Percentiles rank a stretch among this genome's conserved stretches.
These are phyloP conservation scores for Lepidurus apus DNA, from an alignment of 1,140 invertebrate genomes.

Conservation along the genomic window DNA sequence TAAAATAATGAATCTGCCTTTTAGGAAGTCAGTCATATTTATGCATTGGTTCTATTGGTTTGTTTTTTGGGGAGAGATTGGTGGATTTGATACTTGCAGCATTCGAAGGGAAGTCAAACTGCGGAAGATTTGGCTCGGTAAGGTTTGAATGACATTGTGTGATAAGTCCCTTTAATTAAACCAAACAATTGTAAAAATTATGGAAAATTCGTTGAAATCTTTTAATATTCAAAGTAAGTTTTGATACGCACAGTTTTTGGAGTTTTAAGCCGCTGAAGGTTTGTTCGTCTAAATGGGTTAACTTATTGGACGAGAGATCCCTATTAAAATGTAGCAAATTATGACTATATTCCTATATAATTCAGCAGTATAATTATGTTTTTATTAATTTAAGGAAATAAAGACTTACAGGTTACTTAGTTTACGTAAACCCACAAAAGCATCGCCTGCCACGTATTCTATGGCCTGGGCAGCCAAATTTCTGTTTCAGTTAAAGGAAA, in stretches of 20 bases:
- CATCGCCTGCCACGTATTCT: conserved; percentile 42
- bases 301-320: neutral
- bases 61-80: neutral
- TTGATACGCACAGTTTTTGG: conserved; percentile 44
- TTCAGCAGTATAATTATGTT: too few relatives aligned
- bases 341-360: too few relatives aligned
- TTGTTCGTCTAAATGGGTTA: neutral
- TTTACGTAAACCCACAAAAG: conserved; percentile 44
- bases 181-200: neutral
- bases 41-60: neutral
- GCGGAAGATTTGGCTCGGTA: neutral
- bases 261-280: conserved; percentile 34
- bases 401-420: neutral
- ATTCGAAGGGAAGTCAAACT: neutral
- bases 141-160: neutral
- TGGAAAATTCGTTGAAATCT: neutral
- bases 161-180: neutral
- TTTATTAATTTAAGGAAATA: too few relatives aligned
- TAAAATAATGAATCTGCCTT: too few relatives aligned
- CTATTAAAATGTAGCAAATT: neutral
- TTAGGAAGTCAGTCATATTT: too few relatives aligned
- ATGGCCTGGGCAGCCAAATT: conserved; percentile 46
- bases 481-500: conserved; percentile 39
- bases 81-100: conserved; percentile 2
- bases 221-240: neutral